Conservation (phyloP, 2,888 invertebrate species). For the Hirtodrosophila trivittata region DNA sequence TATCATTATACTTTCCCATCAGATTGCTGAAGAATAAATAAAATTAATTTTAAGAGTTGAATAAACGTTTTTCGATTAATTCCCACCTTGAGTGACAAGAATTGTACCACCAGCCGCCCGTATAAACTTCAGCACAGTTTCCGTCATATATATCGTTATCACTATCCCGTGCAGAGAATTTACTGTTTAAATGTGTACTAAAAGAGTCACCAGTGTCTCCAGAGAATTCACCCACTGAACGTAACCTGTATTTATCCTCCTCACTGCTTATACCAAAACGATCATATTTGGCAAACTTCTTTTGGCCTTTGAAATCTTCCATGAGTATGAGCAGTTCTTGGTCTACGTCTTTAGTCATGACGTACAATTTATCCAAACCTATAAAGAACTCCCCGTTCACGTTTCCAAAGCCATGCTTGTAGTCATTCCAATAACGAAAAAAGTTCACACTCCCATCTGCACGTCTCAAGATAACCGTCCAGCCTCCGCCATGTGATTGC, state of each 20-base stretch:
- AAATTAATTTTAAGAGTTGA: not conserved
- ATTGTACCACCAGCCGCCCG: slow-evolving; percentile 90
- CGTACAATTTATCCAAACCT: slow-evolving; percentile 88
- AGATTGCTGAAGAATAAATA: slow-evolving; percentile 85
- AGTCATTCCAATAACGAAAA: slow-evolving; percentile 87
- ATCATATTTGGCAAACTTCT: slow-evolving; percentile 86
- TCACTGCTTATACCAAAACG: slow-evolving; percentile 88
- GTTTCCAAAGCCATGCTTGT: slow-evolving; percentile 87
- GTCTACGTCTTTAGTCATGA: slow-evolving; percentile 80
- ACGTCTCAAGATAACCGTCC: slow-evolving; percentile 88
- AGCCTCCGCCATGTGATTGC: slow-evolving; percentile 86
- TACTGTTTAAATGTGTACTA: slow-evolving; percentile 87
- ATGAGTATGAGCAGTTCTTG: slow-evolving; percentile 87
- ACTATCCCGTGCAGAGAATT: slow-evolving; percentile 87
- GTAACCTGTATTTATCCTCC: slow-evolving; percentile 87
- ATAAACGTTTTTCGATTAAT: not conserved
- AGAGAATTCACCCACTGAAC: slow-evolving; percentile 86
- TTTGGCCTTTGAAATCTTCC: slow-evolving; percentile 86
- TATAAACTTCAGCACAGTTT: slow-evolving; percentile 87
- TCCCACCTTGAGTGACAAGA: slow-evolving; percentile 87
- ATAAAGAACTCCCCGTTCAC: slow-evolving; percentile 89
- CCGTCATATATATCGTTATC: slow-evolving; percentile 89
- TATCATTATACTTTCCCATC: slow-evolving; percentile 87
- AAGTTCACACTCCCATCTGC: slow-evolving; percentile 88
- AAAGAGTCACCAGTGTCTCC: slow-evolving; percentile 89